phyloP scores from a whole-genome alignment of 2,113 vertebrate genomes.

The Helogale parvula region DNA sequence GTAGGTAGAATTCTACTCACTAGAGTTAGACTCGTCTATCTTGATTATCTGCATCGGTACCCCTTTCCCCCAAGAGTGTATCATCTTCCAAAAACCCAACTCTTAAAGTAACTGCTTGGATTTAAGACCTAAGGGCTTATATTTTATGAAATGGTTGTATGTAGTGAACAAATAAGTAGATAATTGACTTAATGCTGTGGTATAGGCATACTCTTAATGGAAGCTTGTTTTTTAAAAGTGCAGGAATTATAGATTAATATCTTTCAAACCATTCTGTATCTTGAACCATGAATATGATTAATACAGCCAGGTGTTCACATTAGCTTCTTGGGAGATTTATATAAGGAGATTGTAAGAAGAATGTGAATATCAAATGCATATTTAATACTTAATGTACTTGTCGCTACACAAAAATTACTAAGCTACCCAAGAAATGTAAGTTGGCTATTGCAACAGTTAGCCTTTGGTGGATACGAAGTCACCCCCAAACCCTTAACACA shows the following conservation, averaged over 20 bases:
- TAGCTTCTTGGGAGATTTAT: conserved; percentile 6
- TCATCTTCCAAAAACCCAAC: not conserved
- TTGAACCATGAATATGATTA: conserved; percentile 1
- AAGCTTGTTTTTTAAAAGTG: not conserved
- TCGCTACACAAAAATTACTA: not conserved
- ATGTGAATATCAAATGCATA: conserved; percentile 21
- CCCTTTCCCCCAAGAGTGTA: not conserved
- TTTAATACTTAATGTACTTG: not conserved
- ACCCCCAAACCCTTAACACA: not conserved
- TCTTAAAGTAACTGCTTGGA: conserved; percentile 4
- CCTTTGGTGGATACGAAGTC: not conserved
- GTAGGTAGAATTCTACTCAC: not conserved
- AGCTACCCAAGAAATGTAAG: not conserved
- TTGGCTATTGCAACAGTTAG: not conserved
- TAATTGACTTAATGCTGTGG: not conserved
- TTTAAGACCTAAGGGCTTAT: not conserved
- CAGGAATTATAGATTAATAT: conserved; percentile 11
- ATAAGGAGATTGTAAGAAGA: conserved; percentile 1
- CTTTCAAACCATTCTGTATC: not conserved
- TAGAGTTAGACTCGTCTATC: not conserved
- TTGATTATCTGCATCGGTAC: not conserved
- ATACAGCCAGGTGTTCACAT: not conserved
- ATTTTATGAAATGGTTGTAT: not conserved
- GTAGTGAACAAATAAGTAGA: not conserved
- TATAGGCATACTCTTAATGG: not conserved